Evolutionary conservation across 2,797 vertebrate species (phyloP), one percentile per base, ranked within the genome.

Genomic region (Sebastolobus altivelis): DNA sequence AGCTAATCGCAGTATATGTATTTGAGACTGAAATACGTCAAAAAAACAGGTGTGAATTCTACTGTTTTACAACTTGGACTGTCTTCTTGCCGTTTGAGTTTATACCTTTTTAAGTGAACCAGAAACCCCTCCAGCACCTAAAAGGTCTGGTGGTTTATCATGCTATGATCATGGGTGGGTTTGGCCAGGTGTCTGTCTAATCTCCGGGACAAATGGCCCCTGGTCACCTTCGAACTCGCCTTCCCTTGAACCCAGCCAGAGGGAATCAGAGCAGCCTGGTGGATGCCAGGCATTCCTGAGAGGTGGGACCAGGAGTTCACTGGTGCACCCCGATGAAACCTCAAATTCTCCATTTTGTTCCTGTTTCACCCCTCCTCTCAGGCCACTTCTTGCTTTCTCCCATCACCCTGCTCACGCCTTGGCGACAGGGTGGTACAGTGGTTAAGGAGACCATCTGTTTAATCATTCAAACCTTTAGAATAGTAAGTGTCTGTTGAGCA

Each of bases 261-360:
- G 83, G 58, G 81, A 79, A 75, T 68, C 40, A 38, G 78, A 65
- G 69, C 79, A 56, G 84, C 75, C 67, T 81, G 72, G 81, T 86
- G 72, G 81, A 94, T 94, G 89, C 92, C 92, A 75, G 86, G 75
- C 85, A 95, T 95, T 94, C 93, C 90, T 92, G 77, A 85, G 82
- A 89, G 75, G 76, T 73, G 69, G 69, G 72, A 65, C 22, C 54
- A 65, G 62, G 63, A 85, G 71, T 85, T 87, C 88, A 85, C 77
- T 81, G 77, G 77, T 87, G 66, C 74, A 79, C 75, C 46, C 65
- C 12, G 61, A 74, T 82, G 80, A 85, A 84, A 82, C 75, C 76
- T 43, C 27, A 12, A 68, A 38, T 25, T 59, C 16, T 27, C 7
- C 4, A 3, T 40, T 52, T 63, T 40, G 27, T n/a, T 29, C 14